These are phyloP conservation scores for Euzophera pinguis DNA, from an alignment of 2,888 invertebrate species.

Conservation along the genomic window DNA sequence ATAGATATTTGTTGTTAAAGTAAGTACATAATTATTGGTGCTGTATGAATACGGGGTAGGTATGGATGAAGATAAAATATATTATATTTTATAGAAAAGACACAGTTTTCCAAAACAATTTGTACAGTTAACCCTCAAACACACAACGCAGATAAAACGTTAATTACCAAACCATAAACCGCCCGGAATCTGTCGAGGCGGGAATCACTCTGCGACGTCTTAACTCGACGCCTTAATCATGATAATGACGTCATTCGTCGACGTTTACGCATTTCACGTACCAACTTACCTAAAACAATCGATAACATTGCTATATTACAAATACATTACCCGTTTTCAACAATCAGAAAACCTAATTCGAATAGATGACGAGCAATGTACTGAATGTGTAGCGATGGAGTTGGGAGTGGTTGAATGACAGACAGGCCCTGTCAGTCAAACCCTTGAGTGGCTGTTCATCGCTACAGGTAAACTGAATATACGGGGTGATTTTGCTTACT, in stretches of 20 bases:
- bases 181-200: conserved; percentile 45
- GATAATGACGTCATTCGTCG: conserved; percentile 72
- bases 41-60: no score
- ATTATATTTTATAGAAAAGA: no score
- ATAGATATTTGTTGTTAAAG: no score
- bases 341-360: background rate
- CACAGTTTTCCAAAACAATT: conserved; percentile 10
- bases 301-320: conserved; percentile 14
- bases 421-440: conserved; percentile 59
- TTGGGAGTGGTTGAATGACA: conserved; percentile 28
- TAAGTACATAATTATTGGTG: no score
- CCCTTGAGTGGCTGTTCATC: conserved; percentile 43
- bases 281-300: conserved; percentile 19
- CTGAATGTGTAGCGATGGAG: conserved; percentile 19
- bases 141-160: conserved; percentile 18
- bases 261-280: conserved; percentile 47
- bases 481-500: conserved; percentile 29
- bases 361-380: conserved; percentile 34
- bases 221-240: conserved; percentile 68
- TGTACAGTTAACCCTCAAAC: conserved; percentile 12
- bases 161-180: conserved; percentile 35
- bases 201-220: conserved; percentile 67
- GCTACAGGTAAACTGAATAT: conserved; percentile 50
- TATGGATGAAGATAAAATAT: no score
- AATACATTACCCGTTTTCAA: conserved; percentile 31